Evolutionary conservation across 64 coral and sea anemone species (phyloP), one percentile per base, ranked within the genome.

Genomic region (Dendrophyllia cribrosa): DNA sequence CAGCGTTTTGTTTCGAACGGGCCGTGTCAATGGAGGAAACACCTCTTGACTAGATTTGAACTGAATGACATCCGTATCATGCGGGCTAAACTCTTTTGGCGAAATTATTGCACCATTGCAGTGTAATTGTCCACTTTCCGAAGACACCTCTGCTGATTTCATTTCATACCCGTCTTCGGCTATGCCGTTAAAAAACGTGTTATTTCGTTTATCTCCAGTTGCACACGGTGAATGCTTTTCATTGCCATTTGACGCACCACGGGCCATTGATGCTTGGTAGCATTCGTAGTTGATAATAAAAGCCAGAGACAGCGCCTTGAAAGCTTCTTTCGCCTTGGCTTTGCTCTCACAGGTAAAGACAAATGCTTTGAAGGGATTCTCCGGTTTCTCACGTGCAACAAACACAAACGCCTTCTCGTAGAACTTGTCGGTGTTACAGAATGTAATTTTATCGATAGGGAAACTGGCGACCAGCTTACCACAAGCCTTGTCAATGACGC

Each of bases 271-370:
- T 5, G 95, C 91, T 88, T 97, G 92, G 13, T 90, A 86, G 60
- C 69, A 80, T 66, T 94, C 95, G 24, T 94, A 97, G 63, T 97
- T 97, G 59, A 97, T 88, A 19, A 62, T 91, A 74, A 97, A 97
- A 70, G 87, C 95, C 58, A 94, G 53, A 26, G 95, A 97, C 19
- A 97, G 60, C 17, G 92, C 88, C 87, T 97, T 97, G 43, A 94
- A 97, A 43, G 93, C 73, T 72, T 97, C 95, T 12, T 66, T 67
- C 34, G 95, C 95, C 73, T 97, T 97, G 68, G 76, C 55, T 66
- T 94, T 97, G 49, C 72, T 94, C 75, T 97, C 91, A 65, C 95
- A 97, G 51, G 86, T 76, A 79, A 97, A 97, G 76, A 97, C 83
- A 20, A 93, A 97, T 11, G 95, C 95, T 82, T 97, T 97, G 76